A percentile compares a stretch with the other conserved stretches of the same genome.
phyloP scores from a whole-genome alignment of 2,113 vertebrate genomes.

The Hassar affinis region DNA sequence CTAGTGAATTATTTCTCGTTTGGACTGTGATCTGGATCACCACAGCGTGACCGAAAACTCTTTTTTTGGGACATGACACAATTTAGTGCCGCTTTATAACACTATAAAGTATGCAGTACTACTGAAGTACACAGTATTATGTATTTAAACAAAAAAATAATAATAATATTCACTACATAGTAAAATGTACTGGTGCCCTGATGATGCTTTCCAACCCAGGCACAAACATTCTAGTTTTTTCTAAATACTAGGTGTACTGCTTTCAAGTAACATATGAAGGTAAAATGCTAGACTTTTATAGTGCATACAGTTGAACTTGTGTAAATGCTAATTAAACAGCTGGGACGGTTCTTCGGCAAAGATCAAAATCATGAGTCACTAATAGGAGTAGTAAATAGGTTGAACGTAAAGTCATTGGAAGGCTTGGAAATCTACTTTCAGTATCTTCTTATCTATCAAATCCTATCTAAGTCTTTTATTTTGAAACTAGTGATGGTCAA shows the following conservation, averaged over 20 bases:
- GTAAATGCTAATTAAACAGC: neutral
- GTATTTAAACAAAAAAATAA: neutral
- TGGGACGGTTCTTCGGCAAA: neutral
- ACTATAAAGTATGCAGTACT: neutral
- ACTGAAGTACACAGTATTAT: neutral
- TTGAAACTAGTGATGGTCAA: neutral
- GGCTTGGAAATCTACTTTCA: neutral
- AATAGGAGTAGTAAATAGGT: neutral
- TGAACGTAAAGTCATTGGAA: neutral
- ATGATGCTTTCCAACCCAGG: neutral
- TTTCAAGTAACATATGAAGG: neutral
- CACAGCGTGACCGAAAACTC: neutral
- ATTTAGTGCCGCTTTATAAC: neutral
- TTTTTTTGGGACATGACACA: neutral
- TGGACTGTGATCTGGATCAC: neutral
- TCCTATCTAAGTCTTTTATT: neutral
- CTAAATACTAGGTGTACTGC: too few relatives aligned
- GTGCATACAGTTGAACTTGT: neutral
- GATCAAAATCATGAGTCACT: neutral
- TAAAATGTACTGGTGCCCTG: neutral
- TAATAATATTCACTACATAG: neutral
- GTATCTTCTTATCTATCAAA: neutral
- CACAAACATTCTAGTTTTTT: constrained; percentile 21
- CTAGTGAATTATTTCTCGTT: constrained; percentile 9
- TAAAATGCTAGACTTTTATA: constrained; percentile 5